phyloP scores from a whole-genome alignment of 2,797 vertebrate species.

The Glyptemys insculpta region DNA sequence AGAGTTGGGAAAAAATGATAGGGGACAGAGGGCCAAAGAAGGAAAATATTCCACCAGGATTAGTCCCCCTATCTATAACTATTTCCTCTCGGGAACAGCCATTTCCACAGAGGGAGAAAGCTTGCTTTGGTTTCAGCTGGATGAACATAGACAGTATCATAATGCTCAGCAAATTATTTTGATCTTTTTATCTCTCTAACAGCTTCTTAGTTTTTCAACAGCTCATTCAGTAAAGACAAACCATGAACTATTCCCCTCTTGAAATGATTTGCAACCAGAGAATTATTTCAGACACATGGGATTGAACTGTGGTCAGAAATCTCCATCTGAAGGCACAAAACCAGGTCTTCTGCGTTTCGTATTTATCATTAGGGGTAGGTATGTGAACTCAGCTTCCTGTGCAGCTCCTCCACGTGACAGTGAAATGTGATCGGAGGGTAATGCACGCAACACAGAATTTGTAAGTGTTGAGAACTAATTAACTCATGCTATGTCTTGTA shows the following conservation, averaged over 20 bases:
- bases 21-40: background rate
- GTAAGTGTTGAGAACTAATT: background rate
- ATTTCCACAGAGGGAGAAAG: slow-evolving; percentile 9
- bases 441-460: background rate
- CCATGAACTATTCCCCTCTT: slow-evolving; percentile 21
- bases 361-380: too few species aligned
- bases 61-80: background rate
- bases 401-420: background rate
- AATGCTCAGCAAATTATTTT: slow-evolving; percentile 48
- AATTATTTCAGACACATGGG: slow-evolving; percentile 22
- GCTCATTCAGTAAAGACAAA: slow-evolving; percentile 19
- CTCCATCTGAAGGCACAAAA: too few species aligned
- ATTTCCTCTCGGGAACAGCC: slow-evolving; percentile 14
- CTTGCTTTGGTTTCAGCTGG: background rate
- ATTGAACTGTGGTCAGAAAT: background rate
- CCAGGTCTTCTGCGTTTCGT: too few species aligned
- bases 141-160: background rate
- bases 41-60: background rate
- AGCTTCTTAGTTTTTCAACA: slow-evolving; percentile 37
- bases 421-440: background rate
- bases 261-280: slow-evolving; percentile 33
- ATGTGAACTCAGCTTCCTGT: too few species aligned
- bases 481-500: background rate
- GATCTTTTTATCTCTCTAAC: slow-evolving; percentile 39
- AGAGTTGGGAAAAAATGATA: background rate